These are phyloP conservation scores for Pyrgus malvae DNA, from an alignment of 2,888 invertebrate species.

Conservation along the genomic window DNA sequence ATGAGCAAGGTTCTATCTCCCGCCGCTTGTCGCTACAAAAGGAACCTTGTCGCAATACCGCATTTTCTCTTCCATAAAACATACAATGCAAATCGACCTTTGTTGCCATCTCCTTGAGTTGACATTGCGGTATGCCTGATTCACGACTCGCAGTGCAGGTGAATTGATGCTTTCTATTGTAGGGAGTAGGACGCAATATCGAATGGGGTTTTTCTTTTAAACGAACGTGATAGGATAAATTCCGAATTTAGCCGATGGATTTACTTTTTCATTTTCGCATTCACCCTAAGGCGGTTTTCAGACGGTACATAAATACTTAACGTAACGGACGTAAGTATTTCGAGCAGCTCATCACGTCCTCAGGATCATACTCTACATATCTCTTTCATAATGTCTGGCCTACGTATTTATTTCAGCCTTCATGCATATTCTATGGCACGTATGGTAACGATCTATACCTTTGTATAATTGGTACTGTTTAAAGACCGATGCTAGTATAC, in stretches of 20 bases:
- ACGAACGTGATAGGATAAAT: neutral
- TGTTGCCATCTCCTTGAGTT: slow-evolving; percentile 7
- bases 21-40: slow-evolving; percentile 27
- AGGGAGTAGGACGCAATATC: neutral
- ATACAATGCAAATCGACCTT: slow-evolving; percentile 11
- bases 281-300: neutral
- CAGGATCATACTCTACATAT: no score
- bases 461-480: no score
- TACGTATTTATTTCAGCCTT: no score
- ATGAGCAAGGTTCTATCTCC: slow-evolving; percentile 30
- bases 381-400: no score
- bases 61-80: slow-evolving; percentile 3
- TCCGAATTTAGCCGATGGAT: neutral
- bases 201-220: neutral
- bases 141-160: neutral
- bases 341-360: no score
- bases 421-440: no score
- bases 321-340: no score
- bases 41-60: slow-evolving; percentile 29
- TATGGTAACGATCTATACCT: no score
- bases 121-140: neutral
- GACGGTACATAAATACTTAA: no score
- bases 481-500: no score
- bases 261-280: neutral
- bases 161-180: neutral